A percentile compares a stretch with the other conserved stretches of the same genome.
phyloP scores from a whole-genome alignment of 92 coral and sea anemone genomes.

The Porites cylindrica region DNA sequence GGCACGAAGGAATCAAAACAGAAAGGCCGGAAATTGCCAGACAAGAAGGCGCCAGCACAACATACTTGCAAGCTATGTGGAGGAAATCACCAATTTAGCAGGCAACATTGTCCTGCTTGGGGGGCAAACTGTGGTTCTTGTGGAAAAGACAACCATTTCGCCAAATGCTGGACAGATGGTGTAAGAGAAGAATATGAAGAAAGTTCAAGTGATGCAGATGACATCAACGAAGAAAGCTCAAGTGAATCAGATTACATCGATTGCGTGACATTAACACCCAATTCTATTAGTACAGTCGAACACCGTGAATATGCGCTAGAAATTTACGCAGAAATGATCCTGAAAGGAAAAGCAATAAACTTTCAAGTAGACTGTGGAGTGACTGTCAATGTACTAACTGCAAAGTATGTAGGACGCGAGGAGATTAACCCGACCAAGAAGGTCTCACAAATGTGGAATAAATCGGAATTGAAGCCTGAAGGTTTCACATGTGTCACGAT shows the following conservation, averaged over 20 bases:
- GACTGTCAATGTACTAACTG: constrained; percentile 57
- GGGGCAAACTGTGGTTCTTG: too few species aligned
- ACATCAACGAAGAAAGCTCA: neutral
- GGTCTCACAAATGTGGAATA: constrained; percentile 67
- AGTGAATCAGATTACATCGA: constrained; percentile 31
- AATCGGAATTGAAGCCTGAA: constrained; percentile 56
- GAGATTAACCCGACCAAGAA: constrained; percentile 51
- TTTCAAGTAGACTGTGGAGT: constrained; percentile 71
- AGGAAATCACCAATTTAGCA: too few species aligned
- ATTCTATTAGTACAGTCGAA: constrained; percentile 23
- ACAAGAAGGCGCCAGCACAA: too few species aligned
- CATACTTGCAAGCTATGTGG: too few species aligned
- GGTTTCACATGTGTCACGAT: constrained; percentile 56
- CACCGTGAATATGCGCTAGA: constrained; percentile 44
- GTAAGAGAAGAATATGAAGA: too few species aligned
- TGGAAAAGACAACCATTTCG: too few species aligned
- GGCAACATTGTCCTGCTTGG: too few species aligned
- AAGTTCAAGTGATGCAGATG: constrained; percentile 2
- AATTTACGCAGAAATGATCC: constrained; percentile 62
- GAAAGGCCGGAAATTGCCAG: too few species aligned
- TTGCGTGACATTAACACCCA: constrained; percentile 46
- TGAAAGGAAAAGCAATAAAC: constrained; percentile 5
- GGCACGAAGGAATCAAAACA: too few species aligned
- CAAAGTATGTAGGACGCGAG: constrained; percentile 30
- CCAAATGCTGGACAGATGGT: too few species aligned